Percentiles rank a stretch among this genome's conserved stretches.
Conservation (phyloP, 2,888 invertebrate species). For the Lycia hirtaria region DNA sequence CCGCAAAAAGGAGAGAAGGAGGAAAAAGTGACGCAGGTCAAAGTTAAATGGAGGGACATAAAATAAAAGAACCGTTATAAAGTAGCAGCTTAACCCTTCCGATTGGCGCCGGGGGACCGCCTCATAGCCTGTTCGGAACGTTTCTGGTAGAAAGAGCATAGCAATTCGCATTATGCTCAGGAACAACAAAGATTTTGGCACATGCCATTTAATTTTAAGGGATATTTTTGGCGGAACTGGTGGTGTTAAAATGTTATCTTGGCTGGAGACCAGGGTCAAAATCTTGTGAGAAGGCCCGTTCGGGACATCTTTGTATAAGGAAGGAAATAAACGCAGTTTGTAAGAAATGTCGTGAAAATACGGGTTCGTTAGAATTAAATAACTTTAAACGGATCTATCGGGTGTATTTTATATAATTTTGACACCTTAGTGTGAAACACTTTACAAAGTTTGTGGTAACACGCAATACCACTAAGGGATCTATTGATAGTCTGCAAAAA, state of each 20-base stretch:
- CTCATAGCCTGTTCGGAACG: constrained; percentile 39
- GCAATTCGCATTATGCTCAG: constrained; percentile 24
- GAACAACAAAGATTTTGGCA: constrained; percentile 18
- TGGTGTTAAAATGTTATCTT: constrained; percentile 1
- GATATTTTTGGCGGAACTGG: constrained; percentile 19
- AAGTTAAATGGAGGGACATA: constrained; percentile 35
- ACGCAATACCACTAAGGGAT: too few relatives aligned
- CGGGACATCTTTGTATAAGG: neutral
- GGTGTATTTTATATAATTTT: too few relatives aligned
- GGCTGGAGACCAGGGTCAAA: neutral
- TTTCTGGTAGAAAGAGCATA: constrained; percentile 33
- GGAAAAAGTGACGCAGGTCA: constrained; percentile 34
- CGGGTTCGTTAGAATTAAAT: too few relatives aligned
- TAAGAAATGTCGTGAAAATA: too few relatives aligned
- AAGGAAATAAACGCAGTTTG: neutral
- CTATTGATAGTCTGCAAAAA: too few relatives aligned
- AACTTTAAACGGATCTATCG: too few relatives aligned
- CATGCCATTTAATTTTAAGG: constrained; percentile 29
- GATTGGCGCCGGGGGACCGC: constrained; percentile 47
- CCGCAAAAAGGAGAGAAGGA: constrained; percentile 12
- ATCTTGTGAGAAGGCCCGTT: neutral
- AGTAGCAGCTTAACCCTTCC: constrained; percentile 49
- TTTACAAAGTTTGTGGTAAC: too few relatives aligned
- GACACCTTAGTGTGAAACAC: too few relatives aligned
- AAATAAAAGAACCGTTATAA: constrained; percentile 46